A percentile compares a stretch with the other conserved stretches of the same genome.
Evolutionary conservation across 2,113 vertebrate genomes (phyloP).

Genomic region (Macrotis lagotis): DNA sequence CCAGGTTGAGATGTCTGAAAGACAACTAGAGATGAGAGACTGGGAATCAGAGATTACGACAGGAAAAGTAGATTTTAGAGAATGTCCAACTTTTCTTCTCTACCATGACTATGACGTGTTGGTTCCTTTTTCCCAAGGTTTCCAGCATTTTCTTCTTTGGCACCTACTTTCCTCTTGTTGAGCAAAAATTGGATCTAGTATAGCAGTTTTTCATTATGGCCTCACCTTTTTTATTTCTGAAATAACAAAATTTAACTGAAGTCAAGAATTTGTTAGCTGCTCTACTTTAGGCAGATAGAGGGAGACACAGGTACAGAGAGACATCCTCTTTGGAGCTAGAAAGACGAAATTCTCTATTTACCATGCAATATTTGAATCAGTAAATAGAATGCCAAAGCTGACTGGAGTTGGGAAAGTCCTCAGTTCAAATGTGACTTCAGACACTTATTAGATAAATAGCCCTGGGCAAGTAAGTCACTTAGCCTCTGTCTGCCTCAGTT

Average conservation of each 20-base stretch:
- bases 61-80: not conserved
- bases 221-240: not conserved
- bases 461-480: not conserved
- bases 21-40: not conserved
- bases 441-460: not conserved
- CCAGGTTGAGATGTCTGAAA: not conserved
- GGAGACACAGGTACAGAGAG: not conserved
- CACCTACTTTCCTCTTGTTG: not conserved
- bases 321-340: not conserved
- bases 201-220: not conserved
- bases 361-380: not conserved
- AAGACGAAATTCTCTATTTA: not conserved
- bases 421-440: not conserved
- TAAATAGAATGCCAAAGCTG: not conserved
- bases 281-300: not conserved
- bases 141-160: not conserved
- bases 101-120: not conserved
- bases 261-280: not conserved
- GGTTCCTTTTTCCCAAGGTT: not conserved
- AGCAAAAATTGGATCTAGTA: not conserved
- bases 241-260: not conserved
- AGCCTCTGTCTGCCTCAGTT: not conserved
- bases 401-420: not conserved
- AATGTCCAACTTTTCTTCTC: not conserved
- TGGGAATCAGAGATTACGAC: not conserved